These are phyloP conservation scores for Mastigias papua DNA, from an alignment of 30 jellyfish, hydroid and myxozoan species.

Conservation along the genomic window DNA sequence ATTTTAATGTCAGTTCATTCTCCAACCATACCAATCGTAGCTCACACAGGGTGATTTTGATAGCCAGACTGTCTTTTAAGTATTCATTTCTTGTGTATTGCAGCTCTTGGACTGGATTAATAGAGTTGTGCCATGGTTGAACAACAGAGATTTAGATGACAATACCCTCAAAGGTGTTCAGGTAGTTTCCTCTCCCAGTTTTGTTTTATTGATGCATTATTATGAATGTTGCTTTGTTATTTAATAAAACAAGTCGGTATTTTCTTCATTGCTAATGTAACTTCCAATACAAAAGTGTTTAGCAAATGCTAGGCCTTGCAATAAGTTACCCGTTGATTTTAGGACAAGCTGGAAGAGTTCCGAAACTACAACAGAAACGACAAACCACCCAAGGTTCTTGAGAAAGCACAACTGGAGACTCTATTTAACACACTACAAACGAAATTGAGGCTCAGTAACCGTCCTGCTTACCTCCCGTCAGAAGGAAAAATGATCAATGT, in stretches of 20 bases:
- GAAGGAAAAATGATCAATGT: conserved; percentile 98
- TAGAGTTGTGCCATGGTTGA: conserved; percentile 86
- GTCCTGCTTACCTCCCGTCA: conserved; percentile 98
- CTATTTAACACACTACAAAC: conserved; percentile 95
- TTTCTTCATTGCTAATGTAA: no score
- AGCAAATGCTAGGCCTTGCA: no score
- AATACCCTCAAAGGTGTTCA: conserved; percentile 85
- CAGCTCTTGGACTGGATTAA: conserved; percentile 92
- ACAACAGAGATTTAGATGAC: conserved; percentile 87
- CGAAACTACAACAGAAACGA: conserved; percentile 94
- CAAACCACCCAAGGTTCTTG: conserved; percentile 99
- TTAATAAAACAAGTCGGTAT: no score
- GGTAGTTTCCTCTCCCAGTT: no score
- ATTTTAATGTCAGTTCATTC: no score
- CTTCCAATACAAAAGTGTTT: no score
- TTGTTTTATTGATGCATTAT: no score
- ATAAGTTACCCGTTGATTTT: not conserved
- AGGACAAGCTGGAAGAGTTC: conserved; percentile 93
- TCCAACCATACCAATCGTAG: no score
- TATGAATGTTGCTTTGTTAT: no score
- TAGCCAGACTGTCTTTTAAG: no score
- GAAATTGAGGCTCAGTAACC: conserved; percentile 89
- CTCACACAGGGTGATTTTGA: no score
- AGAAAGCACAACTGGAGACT: conserved; percentile 93
- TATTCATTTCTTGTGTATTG: not conserved